Conservation (phyloP, 2,888 invertebrate genomes). For the Barypeithes pellucidus region DNA sequence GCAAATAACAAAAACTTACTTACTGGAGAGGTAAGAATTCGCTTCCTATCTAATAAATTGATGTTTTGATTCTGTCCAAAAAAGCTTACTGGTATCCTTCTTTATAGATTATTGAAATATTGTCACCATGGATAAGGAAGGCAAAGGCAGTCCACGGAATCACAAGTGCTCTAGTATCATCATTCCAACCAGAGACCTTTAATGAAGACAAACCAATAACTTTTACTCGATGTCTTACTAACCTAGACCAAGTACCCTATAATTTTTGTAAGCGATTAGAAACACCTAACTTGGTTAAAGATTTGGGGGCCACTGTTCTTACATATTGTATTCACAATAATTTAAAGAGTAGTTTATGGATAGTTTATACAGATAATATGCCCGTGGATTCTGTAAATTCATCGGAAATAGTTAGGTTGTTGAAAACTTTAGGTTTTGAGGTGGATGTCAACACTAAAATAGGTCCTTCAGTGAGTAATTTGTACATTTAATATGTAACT, state of each 20-base stretch:
- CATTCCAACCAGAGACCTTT: slow-evolving; percentile 60
- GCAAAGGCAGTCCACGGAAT: slow-evolving; percentile 62
- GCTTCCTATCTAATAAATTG: no score
- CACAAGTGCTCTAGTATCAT: slow-evolving; percentile 62
- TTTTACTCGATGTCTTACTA: slow-evolving; percentile 61
- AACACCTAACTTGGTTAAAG: slow-evolving; percentile 67
- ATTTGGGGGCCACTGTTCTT: slow-evolving; percentile 65
- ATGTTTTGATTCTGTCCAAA: no score
- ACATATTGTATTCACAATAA: slow-evolving; percentile 63
- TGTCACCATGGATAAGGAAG: slow-evolving; percentile 62
- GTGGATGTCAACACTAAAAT: slow-evolving; percentile 52
- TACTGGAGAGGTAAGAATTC: slow-evolving; percentile 59
- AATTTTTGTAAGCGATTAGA: slow-evolving; percentile 61
- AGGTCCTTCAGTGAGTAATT: slow-evolving; percentile 55
- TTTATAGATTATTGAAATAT: slow-evolving; percentile 64
- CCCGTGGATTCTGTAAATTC: slow-evolving; percentile 66
- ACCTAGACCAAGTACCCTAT: slow-evolving; percentile 49
- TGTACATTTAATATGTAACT: slow-evolving; percentile 58
- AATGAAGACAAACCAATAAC: slow-evolving; percentile 54
- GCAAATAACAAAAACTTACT: slow-evolving; percentile 55
- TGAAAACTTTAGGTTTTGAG: slow-evolving; percentile 56
- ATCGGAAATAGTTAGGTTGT: slow-evolving; percentile 61
- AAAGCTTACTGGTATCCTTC: no score
- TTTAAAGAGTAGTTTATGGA: slow-evolving; percentile 62
- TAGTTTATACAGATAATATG: slow-evolving; percentile 64